Conservation (phyloP, 2,888 invertebrate species). For the Drosophila merina region DNA sequence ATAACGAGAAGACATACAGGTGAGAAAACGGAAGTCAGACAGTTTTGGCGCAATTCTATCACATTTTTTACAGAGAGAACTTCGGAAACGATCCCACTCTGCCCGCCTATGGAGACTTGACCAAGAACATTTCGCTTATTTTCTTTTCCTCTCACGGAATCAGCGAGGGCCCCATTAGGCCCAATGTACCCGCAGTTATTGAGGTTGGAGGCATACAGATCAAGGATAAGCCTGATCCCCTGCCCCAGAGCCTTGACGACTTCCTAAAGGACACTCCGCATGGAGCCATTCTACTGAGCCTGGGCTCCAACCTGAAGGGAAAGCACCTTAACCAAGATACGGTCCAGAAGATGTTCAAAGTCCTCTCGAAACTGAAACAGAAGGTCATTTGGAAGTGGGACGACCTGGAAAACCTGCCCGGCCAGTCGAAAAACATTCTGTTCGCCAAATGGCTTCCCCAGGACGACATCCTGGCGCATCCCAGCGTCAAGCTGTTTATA, state of each 20-base stretch:
- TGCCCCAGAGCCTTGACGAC: not conserved
- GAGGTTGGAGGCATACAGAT: conserved; percentile 2
- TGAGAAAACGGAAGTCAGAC: not conserved
- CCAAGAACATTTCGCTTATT: not conserved
- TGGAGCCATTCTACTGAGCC: not conserved
- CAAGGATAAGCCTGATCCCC: conserved; percentile 1
- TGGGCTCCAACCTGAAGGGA: not conserved
- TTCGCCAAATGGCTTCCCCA: conserved; percentile 3
- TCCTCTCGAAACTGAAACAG: conserved; percentile 2
- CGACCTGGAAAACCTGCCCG: not conserved
- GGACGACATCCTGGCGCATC: conserved; percentile 4
- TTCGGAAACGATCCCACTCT: not conserved
- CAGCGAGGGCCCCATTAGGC: conserved; percentile 1
- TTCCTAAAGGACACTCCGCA: not conserved
- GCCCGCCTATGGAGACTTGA: not conserved
- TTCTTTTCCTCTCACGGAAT: not conserved
- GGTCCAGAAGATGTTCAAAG: not conserved
- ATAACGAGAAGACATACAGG: conserved; percentile 1
- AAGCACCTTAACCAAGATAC: not conserved
- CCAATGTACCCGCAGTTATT: not conserved
- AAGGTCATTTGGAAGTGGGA: conserved; percentile 8
- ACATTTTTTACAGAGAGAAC: not conserved
- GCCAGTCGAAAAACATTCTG: not conserved
- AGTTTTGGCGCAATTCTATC: not conserved
- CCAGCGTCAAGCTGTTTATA: not conserved